Base-by-base conservation (phyloP, 2,888 invertebrate species). In the Nymphalis c-album region DNA sequence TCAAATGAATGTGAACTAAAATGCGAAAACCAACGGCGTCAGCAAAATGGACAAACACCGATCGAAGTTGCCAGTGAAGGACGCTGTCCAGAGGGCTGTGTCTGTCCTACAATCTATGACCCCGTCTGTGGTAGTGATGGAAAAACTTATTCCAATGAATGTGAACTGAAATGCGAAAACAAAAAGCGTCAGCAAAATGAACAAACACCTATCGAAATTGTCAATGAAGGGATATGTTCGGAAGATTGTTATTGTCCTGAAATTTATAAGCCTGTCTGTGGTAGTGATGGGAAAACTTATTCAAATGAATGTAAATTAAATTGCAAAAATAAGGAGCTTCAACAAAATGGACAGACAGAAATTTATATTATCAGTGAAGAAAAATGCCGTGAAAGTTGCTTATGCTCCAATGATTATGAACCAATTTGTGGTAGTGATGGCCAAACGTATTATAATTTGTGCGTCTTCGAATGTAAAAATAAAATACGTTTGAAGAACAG, bases 361-460 rank as follows among this genome's bases (percentile, higher is more conserved):
- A 48, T 73, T 2, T 51, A 7, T 46, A 53, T 64, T 18, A 45
- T 26, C 18, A 55, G 50, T 60, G 47, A 71, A 58, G 72, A 68
- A 22, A 50, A 69, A 63, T 73, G 73, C 47, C 48, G 48, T 4
- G 50, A 65, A 4, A 20, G 31, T 0, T 73, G 73, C 51, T 3
- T 58, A 7, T 74, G 73, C 46, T 57, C 71, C 0, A 22, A 50
- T 17, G 26, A 64, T 18, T 60, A 67, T 58, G 17, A 64, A 26
- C 77, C 76, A 5, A 73, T 80, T 2, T 81, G 80, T 50, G 78
- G 75, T 2, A 73, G 63, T 45, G 78, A 79, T 46, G 77, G 75
- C 0, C 72, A 71, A 16, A 80, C 78, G 7, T 96, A 96, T 83
- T 86, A 89, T 68, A 95, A 94, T 82, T 61, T 57, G 17, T 79